Evolutionary conservation across 2,113 vertebrate genomes (phyloP), one percentile per base, ranked within the genome.

Genomic region (Platanista minor): DNA sequence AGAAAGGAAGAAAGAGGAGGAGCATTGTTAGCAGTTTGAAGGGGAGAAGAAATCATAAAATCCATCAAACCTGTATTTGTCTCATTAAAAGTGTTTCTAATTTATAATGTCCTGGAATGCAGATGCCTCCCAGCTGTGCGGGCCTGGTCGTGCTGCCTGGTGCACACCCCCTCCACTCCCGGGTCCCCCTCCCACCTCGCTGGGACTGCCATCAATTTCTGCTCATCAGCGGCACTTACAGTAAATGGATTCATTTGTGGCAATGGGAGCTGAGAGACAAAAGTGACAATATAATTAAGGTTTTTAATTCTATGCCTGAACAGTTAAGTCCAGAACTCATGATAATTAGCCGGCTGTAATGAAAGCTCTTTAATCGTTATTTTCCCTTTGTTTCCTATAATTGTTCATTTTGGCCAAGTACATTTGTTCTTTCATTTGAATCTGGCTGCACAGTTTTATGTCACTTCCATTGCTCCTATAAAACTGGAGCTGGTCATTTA

Each of bases 261-360:
- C 98, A 98, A 98, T 96, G 97, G 97, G 98, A 98, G 98, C 98
- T 97, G 97, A 98, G 98, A 99, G 99, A 99, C 98, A 98, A 99
- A 99, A 99, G 99, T 99, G 99, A 99, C 99, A 99, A 99, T 99
- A 99, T 99, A 99, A 99, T 99, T 99, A 99, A 99, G 99, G 98
- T 99, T 99, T 99, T 99, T 99, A 99, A 99, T 99, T 99, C 99
- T 99, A 99, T 99, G 99, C 99, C 99, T 99, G 99, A 99, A 99
- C 99, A 99, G 99, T 99, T 99, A 99, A 99, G 99, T 99, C 99
- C 99, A 99, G 99, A 99, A 99, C 99, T 99, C 99, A 99, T 99
- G 99, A 99, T 99, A 99, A 99, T 99, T 99, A 99, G 99, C 99
- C 96, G 97, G 98, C 98, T 99, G 98, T 99, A 99, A 99, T 99